These are phyloP conservation scores for Notothenia coriiceps DNA, from an alignment of 2,113 vertebrate species.

Conservation along the genomic window DNA sequence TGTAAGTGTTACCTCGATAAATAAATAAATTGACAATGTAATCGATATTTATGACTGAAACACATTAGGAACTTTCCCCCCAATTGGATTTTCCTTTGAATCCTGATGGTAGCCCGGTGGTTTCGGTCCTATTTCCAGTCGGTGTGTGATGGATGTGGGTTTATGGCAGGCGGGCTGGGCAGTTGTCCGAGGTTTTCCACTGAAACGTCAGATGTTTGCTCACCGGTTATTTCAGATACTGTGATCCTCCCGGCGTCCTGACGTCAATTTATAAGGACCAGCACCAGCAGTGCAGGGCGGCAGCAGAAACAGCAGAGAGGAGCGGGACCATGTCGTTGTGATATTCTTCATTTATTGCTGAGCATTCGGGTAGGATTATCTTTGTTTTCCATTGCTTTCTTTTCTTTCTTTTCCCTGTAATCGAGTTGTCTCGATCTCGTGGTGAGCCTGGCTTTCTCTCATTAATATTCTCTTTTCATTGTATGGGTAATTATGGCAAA, in stretches of 20 bases:
- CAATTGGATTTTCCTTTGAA: neutral
- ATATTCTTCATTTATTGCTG: slow-evolving; percentile 4
- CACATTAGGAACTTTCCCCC: neutral
- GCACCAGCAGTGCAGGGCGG: slow-evolving; percentile 49
- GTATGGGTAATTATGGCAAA: neutral
- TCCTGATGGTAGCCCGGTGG: neutral
- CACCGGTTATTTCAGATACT: slow-evolving; percentile 78
- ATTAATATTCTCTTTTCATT: neutral
- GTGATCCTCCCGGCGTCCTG: slow-evolving; percentile 70
- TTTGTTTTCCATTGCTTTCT: neutral
- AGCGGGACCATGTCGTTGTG: slow-evolving; percentile 58
- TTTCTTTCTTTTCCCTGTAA: neutral
- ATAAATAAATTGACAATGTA: neutral
- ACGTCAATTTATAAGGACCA: slow-evolving; percentile 76
- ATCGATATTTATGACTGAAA: neutral
- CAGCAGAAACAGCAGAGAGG: slow-evolving; percentile 19
- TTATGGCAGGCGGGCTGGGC: neutral
- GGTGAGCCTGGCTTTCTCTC: neutral
- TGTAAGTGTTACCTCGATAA: too few species aligned
- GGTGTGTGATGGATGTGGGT: neutral
- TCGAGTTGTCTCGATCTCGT: neutral
- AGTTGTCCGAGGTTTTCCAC: slow-evolving; percentile 59
- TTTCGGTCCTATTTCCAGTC: neutral
- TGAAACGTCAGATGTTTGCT: slow-evolving; percentile 69
- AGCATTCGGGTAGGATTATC: slow-evolving; percentile 61